Evolutionary conservation across 2,888 invertebrate species (phyloP), one percentile per base, ranked within the genome.

Genomic region (Lamellibrachia satsuma): DNA sequence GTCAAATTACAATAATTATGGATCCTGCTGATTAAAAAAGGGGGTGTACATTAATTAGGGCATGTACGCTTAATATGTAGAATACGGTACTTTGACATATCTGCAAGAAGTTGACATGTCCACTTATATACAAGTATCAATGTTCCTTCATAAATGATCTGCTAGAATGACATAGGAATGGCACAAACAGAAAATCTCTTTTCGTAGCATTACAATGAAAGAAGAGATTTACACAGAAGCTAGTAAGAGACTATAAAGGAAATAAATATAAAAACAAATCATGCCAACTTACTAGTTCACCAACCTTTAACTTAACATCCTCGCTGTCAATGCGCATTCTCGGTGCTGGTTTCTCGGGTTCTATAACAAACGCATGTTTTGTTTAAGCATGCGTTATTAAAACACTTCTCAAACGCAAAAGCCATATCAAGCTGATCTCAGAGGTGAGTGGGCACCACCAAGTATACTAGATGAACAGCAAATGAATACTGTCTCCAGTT

Each of bases 221-320:
- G 11, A 60, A 60, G 55, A 55, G 60, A 60, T 11, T 6, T 22
- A 75, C 75, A 22, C 0, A 22, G 15, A 75, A 75, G n/a, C 55
- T 22, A 75, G 75, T 6, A 75, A 6, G 75, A 4, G n/a, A 75
- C 22, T 22, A n/a, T 22, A 15, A 75, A 6, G 22, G 6, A 75
- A 60, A 60, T 11, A 60, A 75, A 75, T 75, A 75, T 75, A 75
- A 75, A 75, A 75, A 75, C n/a, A 75, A 91, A 91, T 91, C 52
- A 51, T 91, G n/a, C 51, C 55, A 39, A 27, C 55, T 91, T 91
- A 92, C 92, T 91, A 92, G 92, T 75, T 91, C 91, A 91, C 90
- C 91, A 91, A 92, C 93, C 91, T 93, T 93, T 27, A 92, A 55
- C 90, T 93, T 92, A 91, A 93, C 55, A 22, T 92, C 93, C 1